Base-by-base conservation (phyloP, 1,140 invertebrate genomes). In the Plutomurus gul region DNA sequence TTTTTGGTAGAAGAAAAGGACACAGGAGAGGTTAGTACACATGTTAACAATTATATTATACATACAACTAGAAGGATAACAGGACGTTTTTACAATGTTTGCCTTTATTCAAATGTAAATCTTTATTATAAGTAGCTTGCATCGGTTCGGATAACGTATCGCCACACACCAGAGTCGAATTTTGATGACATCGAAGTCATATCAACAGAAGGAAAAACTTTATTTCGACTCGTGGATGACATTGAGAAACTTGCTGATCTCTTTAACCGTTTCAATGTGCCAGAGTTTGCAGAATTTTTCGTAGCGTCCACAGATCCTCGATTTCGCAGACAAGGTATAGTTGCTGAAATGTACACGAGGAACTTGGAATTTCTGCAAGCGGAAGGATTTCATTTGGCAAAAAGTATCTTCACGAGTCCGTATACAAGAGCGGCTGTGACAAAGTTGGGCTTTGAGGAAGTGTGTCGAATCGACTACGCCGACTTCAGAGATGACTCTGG, bases 341-440 rank as follows among this genome's bases (percentile, higher is more conserved):
- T 56, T 1, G 76, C 76, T 0, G 80, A 81, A 76, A 81, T 81
- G 80, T 78, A 81, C 30, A 30, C 13, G n/a, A 20, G 80, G 22
- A 75, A 36, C 37, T 43, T 81, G 39, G 25, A 75, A 37, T 78
- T 78, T 40, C 76, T 81, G 20, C 37, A 65, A 46, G 77, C 76
- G 20, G 72, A 78, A 43, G 77, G 80, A 40, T 81, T 78, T 60
- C 71, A 51, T 47, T 20, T 81, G 33, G 40, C 30, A 6, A 75
- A 81, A 56, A 56, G 40, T 16, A 39, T 81, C 1, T 81, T 81
- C 30, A 81, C 80, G 11, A 78, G 72, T 78, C 76, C 80, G 4
- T 78, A 75, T 56, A 78, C 80, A 20, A 65, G 80, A 37, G 22
- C 7, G 0, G 51, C 80, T n/a, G 80, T 47, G 13, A 43, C 30